These are phyloP conservation scores for Elachura formosa DNA, from an alignment of 2,113 vertebrate species.

Conservation along the genomic window DNA sequence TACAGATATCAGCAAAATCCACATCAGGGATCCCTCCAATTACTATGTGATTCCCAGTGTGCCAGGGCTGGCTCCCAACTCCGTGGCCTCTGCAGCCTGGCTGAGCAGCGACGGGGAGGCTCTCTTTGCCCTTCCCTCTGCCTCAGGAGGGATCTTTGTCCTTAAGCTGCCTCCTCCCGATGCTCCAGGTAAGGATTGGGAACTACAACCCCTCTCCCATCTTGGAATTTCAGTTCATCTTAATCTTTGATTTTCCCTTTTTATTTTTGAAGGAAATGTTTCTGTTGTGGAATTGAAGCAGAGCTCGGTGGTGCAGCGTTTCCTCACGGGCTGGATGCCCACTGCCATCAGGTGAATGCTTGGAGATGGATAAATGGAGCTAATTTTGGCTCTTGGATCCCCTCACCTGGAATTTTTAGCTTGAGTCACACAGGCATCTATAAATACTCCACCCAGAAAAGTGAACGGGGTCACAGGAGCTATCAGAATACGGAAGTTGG, in stretches of 20 bases:
- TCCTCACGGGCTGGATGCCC: slow-evolving; percentile 90
- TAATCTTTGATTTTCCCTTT: fast-evolving
- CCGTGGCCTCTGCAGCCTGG: slow-evolving; percentile 75
- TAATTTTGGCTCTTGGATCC: background rate
- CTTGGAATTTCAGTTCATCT: fast-evolving
- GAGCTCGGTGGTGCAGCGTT: slow-evolving; percentile 86
- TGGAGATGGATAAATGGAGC: fast-evolving
- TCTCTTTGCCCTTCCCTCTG: slow-evolving; percentile 84
- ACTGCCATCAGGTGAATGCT: slow-evolving; percentile 82
- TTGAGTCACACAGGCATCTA: background rate
- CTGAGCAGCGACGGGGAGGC: slow-evolving; percentile 84
- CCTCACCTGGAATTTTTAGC: background rate
- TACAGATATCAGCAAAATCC: slow-evolving; percentile 85
- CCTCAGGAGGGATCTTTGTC: slow-evolving; percentile 83
- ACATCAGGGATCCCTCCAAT: slow-evolving; percentile 80
- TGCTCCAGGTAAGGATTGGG: slow-evolving; percentile 70
- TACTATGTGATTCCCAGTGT: slow-evolving; percentile 75
- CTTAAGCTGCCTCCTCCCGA: slow-evolving; percentile 82
- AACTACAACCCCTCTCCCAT: background rate
- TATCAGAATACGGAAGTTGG: background rate
- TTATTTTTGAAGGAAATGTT: slow-evolving; percentile 63
- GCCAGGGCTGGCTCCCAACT: slow-evolving; percentile 67
- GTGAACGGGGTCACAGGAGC: background rate
- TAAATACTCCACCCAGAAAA: background rate
- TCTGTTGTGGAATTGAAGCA: slow-evolving; percentile 85